Base-by-base conservation (phyloP, 2,888 invertebrate species). In the Stenodera caucasica region DNA sequence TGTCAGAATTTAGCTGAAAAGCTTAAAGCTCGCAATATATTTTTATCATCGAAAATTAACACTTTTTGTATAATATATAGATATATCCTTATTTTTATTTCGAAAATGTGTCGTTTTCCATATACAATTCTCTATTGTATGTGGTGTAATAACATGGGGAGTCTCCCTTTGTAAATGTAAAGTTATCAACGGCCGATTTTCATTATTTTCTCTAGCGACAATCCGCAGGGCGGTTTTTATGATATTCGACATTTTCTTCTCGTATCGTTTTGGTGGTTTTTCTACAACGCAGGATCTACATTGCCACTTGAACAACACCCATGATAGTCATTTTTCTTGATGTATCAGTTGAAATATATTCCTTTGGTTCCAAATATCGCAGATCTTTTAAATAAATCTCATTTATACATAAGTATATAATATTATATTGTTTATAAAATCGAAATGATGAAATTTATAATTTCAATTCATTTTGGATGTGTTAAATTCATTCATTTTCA, bases 241-340 rank as follows among this genome's bases (percentile, higher is more conserved):
- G 57, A 51, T 60, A 55, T 63, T 60, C 56, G 58, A 57, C 58
- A 54, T 60, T 58, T 55, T 61, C 60, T 37, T 49, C 30, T 53
- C 64, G 51, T 57, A 57, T 61, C 56, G 58, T 61, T 61, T 60
- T 26, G 57, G 45, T 45, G 40, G 61, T 61, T 61, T 60, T 57
- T 45, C 53, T 50, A 11, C 58, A 53, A 61, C 58, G 57, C 52
- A 45, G 67, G 65, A 64, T 65, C 66, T 64, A 66, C 63, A 30
- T 53, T 66, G 68, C 68, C 66, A 69, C 65, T 63, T 68, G 70
- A 74, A 76, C 69, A 71, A 67, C 72, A 73, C 76, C 75, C 75
- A 64, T 60, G 73, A 64, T 72, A 67, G 69, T 69, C 70, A 74
- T 76, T 75, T 74, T 72, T 76, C 74, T 74, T 74, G 73, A 74